Evolutionary conservation across 2,888 invertebrate species (phyloP), one percentile per base, ranked within the genome.

Genomic region (Cataglyphis albicans): DNA sequence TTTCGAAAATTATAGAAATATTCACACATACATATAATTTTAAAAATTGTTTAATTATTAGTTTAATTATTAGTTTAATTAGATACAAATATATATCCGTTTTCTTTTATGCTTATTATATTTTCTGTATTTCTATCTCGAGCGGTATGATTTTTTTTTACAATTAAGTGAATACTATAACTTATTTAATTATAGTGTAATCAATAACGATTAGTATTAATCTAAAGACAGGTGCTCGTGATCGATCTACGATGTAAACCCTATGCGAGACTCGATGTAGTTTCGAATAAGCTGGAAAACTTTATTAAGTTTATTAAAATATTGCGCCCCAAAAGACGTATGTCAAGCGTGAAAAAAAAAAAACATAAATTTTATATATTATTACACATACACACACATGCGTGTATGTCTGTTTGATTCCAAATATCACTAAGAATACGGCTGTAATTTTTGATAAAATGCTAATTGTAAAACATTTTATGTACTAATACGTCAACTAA

Each of bases 171-270:
- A 1, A 59, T 41, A n/a, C 10, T 10, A 29, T 29, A 76, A 55
- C n/a, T 15, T 48, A 61, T 35, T 55, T 65, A 55, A 76, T 65
- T 76, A 65, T 29, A 12, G 12, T 21, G 44, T 18, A 59, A 78
- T 80, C 44, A 70, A 78, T 68, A 70, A 61, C 1, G 12, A 68
- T 78, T 81, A 73, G 76, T 57, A 72, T 55, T 74, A 64, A 86
- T 76, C 68, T 82, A 85, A 83, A 82, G 76, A 55, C 78, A 67
- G 63, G 72, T 88, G 89, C 89, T 85, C 85, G 87, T 88, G 88
- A 88, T 88, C 89, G 82, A 85, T 88, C 88, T 55, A 29, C 73
- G 72, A 70, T 25, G 68, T 76, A 76, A 63, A 29, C 80, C 82
- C 78, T 61, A 48, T 52, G 57, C 32, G 78, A 73, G 67, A 75